These are phyloP conservation scores for Muscicapa striata DNA, from an alignment of 2,797 vertebrate species.

Conservation along the genomic window DNA sequence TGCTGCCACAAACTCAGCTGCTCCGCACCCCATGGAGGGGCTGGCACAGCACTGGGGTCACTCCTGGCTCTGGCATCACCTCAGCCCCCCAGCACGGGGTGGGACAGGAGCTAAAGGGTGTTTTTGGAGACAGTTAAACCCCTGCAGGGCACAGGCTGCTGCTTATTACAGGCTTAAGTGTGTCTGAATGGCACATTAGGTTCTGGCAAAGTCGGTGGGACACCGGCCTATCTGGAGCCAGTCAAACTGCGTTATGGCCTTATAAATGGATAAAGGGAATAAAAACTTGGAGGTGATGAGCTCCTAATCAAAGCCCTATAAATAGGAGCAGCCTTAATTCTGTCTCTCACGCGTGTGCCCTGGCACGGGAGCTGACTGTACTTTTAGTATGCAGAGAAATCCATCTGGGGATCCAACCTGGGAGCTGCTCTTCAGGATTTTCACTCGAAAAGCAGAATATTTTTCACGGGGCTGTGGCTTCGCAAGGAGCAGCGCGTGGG, in stretches of 20 bases:
- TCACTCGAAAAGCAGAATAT: conserved; percentile 22
- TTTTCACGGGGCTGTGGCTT: neutral
- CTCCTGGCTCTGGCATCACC: neutral
- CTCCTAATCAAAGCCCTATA: conserved; percentile 73
- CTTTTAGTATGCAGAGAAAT: conserved; percentile 46
- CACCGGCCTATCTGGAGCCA: conserved; percentile 45
- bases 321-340: conserved; percentile 67
- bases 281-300: conserved; percentile 61
- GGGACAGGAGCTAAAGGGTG: neutral
- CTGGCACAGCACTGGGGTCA: neutral
- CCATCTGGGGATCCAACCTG: conserved; percentile 53
- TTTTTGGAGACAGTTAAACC: conserved; percentile 20
- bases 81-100: neutral
- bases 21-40: accelerated
- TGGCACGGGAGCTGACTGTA: neutral
- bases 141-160: conserved; percentile 42
- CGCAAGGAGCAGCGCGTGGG: neutral
- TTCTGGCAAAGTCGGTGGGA: conserved; percentile 65
- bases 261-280: conserved; percentile 74
- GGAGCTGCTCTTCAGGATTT: conserved; percentile 56
- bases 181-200: conserved; percentile 69
- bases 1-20: accelerated
- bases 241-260: conserved; percentile 72
- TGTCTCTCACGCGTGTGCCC: neutral
- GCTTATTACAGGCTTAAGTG: conserved; percentile 65